Conservation (phyloP, 2,888 invertebrate species). For the Synanthedon myopaeformis region DNA sequence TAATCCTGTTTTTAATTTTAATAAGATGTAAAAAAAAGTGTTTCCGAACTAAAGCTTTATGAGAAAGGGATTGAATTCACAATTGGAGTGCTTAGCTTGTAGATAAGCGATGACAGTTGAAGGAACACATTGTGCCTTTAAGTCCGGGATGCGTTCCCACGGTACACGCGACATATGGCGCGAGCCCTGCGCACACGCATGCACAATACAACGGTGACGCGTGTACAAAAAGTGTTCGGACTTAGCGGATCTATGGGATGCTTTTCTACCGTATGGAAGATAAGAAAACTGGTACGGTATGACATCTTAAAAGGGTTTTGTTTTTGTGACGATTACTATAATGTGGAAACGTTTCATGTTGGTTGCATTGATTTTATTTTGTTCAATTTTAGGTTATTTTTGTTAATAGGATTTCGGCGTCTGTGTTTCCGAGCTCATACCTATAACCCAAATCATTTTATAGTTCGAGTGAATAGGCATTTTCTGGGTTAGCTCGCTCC, state of each 20-base stretch:
- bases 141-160: constrained; percentile 57
- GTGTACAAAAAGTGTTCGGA: constrained; percentile 58
- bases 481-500: too few species aligned
- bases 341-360: too few species aligned
- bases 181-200: constrained; percentile 45
- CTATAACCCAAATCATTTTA: too few species aligned
- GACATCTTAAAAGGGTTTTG: constrained; percentile 1
- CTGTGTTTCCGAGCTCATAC: too few species aligned
- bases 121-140: constrained; percentile 54
- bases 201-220: constrained; percentile 48
- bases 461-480: too few species aligned
- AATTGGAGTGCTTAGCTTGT: constrained; percentile 11
- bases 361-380: too few species aligned
- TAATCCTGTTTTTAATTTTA: constrained; percentile 3
- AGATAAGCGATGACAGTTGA: constrained; percentile 41
- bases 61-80: constrained; percentile 11
- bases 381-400: too few species aligned
- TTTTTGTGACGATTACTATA: not conserved
- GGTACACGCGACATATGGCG: constrained; percentile 66
- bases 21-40: constrained; percentile 2
- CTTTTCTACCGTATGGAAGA: constrained; percentile 28
- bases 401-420: too few species aligned
- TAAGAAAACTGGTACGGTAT: constrained; percentile 29
- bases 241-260: constrained; percentile 61
- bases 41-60: constrained; percentile 24